These are phyloP conservation scores for Diachasmimorpha longicaudata DNA, from an alignment of 1,140 invertebrate species.

Conservation along the genomic window DNA sequence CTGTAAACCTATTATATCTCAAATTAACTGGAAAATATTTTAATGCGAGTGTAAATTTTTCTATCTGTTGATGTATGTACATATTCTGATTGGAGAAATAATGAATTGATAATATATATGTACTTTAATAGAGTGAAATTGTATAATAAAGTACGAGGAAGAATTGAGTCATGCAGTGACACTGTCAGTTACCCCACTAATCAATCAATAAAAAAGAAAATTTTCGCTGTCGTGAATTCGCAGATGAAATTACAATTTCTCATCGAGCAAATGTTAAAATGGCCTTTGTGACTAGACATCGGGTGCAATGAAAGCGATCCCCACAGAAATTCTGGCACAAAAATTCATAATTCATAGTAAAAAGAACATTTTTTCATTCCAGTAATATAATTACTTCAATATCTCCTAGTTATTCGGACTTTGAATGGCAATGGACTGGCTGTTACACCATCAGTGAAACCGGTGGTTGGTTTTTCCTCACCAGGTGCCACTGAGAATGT, in stretches of 20 bases:
- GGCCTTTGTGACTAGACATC: slow-evolving; percentile 26
- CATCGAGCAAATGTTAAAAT: not conserved
- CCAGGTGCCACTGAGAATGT: slow-evolving; percentile 70
- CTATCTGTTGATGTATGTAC: not conserved
- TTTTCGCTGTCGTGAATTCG: not conserved
- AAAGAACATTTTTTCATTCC: not conserved
- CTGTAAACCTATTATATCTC: not conserved
- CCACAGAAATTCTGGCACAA: not conserved
- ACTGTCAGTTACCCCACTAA: not conserved
- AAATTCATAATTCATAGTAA: not conserved
- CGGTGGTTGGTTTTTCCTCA: slow-evolving; percentile 67
- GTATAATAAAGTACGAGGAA: not conserved
- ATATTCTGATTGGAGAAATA: not conserved
- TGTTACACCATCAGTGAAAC: slow-evolving; percentile 76
- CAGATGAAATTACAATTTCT: not conserved
- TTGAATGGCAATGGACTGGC: slow-evolving; percentile 74
- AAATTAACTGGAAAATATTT: not conserved
- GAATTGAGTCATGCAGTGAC: not conserved
- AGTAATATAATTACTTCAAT: slow-evolving; percentile 30
- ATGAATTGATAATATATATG: not conserved
- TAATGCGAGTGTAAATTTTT: not conserved
- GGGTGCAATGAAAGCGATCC: not conserved
- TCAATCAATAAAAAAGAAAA: too few species aligned
- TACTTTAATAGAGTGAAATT: not conserved
- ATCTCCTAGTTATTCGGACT: slow-evolving; percentile 68